Evolutionary conservation across 2,113 vertebrate species (phyloP).

Genomic region (Prionailurus viverrinus): DNA sequence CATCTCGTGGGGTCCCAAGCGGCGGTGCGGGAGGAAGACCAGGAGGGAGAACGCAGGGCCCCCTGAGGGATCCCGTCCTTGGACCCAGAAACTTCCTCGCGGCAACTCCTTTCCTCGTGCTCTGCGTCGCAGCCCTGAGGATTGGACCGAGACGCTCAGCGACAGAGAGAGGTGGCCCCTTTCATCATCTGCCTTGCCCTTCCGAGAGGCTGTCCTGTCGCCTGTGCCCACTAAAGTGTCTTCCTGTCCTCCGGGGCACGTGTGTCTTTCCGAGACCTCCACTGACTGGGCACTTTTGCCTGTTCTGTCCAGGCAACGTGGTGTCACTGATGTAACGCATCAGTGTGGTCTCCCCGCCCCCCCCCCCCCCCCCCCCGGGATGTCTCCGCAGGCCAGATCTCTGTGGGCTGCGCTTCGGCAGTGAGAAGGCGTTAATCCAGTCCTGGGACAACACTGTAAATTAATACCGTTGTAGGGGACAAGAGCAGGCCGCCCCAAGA

Average conservation of each 20-base stretch:
- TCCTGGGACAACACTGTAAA: neutral
- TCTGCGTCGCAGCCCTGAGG: neutral
- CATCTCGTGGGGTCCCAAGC: too few species aligned
- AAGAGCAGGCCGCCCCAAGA: neutral
- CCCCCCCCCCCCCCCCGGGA: too few species aligned
- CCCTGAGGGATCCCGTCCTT: accelerated
- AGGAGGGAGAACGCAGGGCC: neutral
- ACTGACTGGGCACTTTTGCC: accelerated
- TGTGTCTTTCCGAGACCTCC: neutral
- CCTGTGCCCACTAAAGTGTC: neutral
- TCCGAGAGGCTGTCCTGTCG: neutral
- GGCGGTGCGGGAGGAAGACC: neutral
- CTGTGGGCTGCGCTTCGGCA: neutral
- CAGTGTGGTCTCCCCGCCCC: neutral
- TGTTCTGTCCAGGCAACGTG: neutral
- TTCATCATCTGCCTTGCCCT: neutral
- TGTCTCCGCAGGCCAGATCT: neutral
- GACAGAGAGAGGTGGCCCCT: neutral
- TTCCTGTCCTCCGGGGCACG: neutral
- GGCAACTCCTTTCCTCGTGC: neutral
- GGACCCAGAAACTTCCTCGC: accelerated
- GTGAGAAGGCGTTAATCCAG: neutral
- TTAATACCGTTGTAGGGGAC: neutral
- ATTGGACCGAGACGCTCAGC: accelerated
- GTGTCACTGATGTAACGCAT: accelerated